phyloP scores from a whole-genome alignment of 2,797 vertebrate genomes.

The Leptatherina wallacei region DNA sequence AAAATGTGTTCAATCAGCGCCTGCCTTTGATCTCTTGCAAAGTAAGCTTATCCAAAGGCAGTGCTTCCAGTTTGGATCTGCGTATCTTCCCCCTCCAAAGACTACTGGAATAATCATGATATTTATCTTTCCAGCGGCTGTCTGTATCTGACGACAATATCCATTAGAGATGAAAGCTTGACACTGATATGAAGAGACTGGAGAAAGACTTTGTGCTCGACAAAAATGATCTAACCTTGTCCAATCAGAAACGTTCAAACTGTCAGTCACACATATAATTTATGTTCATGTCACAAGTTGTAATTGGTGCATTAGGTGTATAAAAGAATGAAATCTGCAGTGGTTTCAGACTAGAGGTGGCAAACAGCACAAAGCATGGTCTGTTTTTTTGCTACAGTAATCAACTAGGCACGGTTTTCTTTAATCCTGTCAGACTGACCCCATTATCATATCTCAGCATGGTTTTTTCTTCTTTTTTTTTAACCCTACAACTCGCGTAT shows the following conservation, averaged over 20 bases:
- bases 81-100: conserved; percentile 64
- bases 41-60: conserved; percentile 72
- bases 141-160: conserved; percentile 64
- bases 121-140: conserved; percentile 75
- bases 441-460: not conserved
- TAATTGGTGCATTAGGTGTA: conserved; percentile 37
- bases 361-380: conserved; percentile 14
- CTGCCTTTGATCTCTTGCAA: conserved; percentile 72
- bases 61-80: conserved; percentile 57
- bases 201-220: conserved; percentile 22
- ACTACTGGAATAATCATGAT: conserved; percentile 75
- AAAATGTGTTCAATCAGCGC: conserved; percentile 69
- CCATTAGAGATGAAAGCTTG: conserved; percentile 72
- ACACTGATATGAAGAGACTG: conserved; percentile 40
- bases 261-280: conserved; percentile 24
- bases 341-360: conserved; percentile 4
- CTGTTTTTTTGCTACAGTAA: conserved; percentile 2
- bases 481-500: conserved; percentile 3
- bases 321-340: conserved; percentile 14
- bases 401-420: not conserved
- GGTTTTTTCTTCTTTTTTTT: conserved; percentile 5
- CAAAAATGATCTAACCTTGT: conserved; percentile 33
- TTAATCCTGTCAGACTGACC: conserved; percentile 6
- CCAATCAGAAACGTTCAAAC: conserved; percentile 22
- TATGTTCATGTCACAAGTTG: conserved; percentile 9